Evolutionary conservation across 2,113 vertebrate genomes (phyloP).

Genomic region (Scolopax mira): DNA sequence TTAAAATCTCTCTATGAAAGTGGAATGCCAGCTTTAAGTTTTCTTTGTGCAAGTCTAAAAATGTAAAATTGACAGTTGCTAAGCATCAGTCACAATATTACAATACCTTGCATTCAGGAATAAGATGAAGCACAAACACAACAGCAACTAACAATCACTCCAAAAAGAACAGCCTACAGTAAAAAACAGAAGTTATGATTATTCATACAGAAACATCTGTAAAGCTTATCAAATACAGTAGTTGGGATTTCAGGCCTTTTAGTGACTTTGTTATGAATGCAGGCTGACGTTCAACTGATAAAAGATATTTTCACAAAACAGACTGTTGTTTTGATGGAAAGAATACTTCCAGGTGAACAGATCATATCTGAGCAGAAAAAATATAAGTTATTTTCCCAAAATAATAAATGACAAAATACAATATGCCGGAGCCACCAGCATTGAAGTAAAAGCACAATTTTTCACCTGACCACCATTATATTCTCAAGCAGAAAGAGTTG

Average conservation of each 20-base stretch:
- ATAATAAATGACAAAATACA: not conserved
- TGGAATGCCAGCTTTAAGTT: not conserved
- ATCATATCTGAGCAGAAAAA: not conserved
- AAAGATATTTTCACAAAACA: not conserved
- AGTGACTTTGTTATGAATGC: not conserved
- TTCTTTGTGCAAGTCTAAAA: conserved; percentile 5
- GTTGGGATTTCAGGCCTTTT: not conserved
- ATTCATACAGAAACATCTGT: conserved; percentile 19
- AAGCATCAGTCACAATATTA: conserved; percentile 24
- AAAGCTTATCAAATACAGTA: not conserved
- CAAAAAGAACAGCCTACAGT: not conserved
- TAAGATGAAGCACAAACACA: not conserved
- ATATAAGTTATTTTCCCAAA: not conserved
- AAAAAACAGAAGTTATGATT: not conserved
- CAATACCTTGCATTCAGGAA: not conserved
- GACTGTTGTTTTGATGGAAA: not conserved
- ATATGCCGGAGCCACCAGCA: not conserved
- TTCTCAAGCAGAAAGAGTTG: not conserved
- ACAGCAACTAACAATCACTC: not conserved
- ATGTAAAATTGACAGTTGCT: not conserved
- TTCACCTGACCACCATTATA: not conserved
- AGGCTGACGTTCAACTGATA: not conserved
- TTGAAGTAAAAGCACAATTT: not conserved
- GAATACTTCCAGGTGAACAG: not conserved
- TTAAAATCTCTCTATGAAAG: not conserved